These are phyloP conservation scores for Stegana nigrithorax DNA, from an alignment of 2,888 invertebrate genomes.

Conservation along the genomic window DNA sequence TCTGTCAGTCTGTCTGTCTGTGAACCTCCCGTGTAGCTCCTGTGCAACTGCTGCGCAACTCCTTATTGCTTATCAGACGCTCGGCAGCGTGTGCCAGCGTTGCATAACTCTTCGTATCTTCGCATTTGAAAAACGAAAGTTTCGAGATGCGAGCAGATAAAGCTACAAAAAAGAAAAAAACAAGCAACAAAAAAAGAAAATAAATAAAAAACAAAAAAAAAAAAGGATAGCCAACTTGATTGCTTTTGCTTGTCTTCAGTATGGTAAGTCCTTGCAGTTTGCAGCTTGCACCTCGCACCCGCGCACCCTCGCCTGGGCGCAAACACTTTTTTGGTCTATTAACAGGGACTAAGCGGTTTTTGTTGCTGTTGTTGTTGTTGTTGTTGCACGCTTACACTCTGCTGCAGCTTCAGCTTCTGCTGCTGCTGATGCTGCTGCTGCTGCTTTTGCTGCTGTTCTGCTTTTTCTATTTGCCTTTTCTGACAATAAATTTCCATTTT, in stretches of 20 bases:
- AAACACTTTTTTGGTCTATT: slow-evolving; percentile 10
- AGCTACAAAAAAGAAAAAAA: slow-evolving; percentile 30
- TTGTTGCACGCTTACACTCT: not conserved
- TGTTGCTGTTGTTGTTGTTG: not conserved
- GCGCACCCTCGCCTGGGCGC: not conserved
- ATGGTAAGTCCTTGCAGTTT: not conserved
- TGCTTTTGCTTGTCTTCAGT: slow-evolving; percentile 39
- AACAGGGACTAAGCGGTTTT: not conserved
- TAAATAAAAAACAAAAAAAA: slow-evolving; percentile 30
- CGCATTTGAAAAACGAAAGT: too few relatives aligned
- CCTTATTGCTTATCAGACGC: too few relatives aligned
- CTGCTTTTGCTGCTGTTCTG: slow-evolving; percentile 16
- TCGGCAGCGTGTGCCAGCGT: too few relatives aligned
- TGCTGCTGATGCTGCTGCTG: slow-evolving; percentile 6
- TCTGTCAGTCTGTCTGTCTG: too few relatives aligned
- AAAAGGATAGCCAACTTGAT: slow-evolving; percentile 53
- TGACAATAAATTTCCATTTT: slow-evolving; percentile 64
- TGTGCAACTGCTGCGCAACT: too few relatives aligned
- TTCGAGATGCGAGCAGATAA: too few relatives aligned
- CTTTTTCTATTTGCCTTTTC: slow-evolving; percentile 57
- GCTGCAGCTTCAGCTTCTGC: not conserved
- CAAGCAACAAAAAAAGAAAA: slow-evolving; percentile 30
- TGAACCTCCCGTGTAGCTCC: too few relatives aligned
- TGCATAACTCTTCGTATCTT: too few relatives aligned
- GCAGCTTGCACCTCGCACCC: too few relatives aligned